Base-by-base conservation (phyloP, 2,797 vertebrate genomes). In the Acanthopagrus latus region DNA sequence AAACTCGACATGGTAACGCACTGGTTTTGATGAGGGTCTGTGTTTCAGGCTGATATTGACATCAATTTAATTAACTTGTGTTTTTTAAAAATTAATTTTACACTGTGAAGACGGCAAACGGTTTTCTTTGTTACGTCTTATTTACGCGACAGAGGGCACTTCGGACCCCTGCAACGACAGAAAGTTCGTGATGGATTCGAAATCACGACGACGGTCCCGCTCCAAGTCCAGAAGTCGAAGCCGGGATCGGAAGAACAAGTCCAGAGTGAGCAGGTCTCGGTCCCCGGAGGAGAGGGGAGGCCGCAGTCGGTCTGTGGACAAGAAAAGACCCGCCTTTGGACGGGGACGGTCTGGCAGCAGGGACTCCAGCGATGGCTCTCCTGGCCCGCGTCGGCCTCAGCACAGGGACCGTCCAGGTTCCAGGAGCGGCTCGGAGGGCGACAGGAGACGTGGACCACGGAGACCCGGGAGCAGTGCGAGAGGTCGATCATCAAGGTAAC, bases 401-500 rank as follows among this genome's bases (percentile, higher is more conserved):
- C 85, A 62, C 33, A 48, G 76, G 56, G 65, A 75, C 29, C 85
- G 73, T 1, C 33, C 81, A 0, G 79, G 71, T 0, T 93, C 93
- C 29, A 74, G 86, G 29, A 95, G 93, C 62, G 89, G 64, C 3
- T 94, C 95, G 0, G 94, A 93, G 41, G 80, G 74, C 62, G 88
- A 87, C 11, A 74, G 38, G 25, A 84, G 57, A 4, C 81, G 54
- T 41, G 78, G 62, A 66, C 27, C 54, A 2, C 75, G 54, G 0
- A 81, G 75, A 2, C 18, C 29, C 21, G 70, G 59, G 51, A 90
- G 80, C 75, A 79, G 46, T 74, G 89, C 93, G 0, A 92, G 76
- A 74, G 81, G 82, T 50, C 85, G 75, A 25, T 88, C 93, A n/a
- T 80, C 92, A 46, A 92, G 92, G 94, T 95, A 88, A 71, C 0